Evolutionary conservation across 1,140 invertebrate genomes (phyloP).

Genomic region (Asobara japonica): DNA sequence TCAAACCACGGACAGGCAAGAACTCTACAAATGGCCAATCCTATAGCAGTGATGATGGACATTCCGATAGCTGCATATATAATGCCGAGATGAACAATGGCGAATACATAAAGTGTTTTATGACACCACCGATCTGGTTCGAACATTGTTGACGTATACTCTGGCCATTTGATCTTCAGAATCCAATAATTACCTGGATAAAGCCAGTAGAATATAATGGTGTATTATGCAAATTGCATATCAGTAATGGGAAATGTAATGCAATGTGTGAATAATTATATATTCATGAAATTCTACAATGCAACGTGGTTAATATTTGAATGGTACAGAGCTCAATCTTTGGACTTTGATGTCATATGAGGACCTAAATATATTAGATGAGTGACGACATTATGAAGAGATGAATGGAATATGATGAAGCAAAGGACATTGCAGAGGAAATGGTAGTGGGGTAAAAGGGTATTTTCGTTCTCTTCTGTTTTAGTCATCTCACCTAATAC

Average conservation of each 20-base stretch:
- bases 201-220: not conserved
- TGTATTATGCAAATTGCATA: too few species aligned
- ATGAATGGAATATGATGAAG: too few species aligned
- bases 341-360: too few species aligned
- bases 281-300: too few species aligned
- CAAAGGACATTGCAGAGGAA: too few species aligned
- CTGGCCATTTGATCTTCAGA: constrained; percentile 79
- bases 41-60: constrained; percentile 69
- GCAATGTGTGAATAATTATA: too few species aligned
- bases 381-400: too few species aligned
- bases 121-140: constrained; percentile 81
- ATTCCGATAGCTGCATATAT: constrained; percentile 73
- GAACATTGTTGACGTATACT: constrained; percentile 74
- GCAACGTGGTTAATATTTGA: too few species aligned
- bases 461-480: not conserved
- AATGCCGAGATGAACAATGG: constrained; percentile 77
- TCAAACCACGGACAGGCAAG: constrained; percentile 75
- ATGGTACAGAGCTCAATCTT: too few species aligned
- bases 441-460: too few species aligned
- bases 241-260: too few species aligned
- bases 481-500: constrained; percentile 53
- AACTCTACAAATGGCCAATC: constrained; percentile 73
- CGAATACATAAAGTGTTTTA: constrained; percentile 80
- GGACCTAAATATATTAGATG: too few species aligned
- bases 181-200: constrained; percentile 82